These are phyloP conservation scores for Magallana gigas DNA, from an alignment of 1,140 invertebrate genomes.

Conservation along the genomic window DNA sequence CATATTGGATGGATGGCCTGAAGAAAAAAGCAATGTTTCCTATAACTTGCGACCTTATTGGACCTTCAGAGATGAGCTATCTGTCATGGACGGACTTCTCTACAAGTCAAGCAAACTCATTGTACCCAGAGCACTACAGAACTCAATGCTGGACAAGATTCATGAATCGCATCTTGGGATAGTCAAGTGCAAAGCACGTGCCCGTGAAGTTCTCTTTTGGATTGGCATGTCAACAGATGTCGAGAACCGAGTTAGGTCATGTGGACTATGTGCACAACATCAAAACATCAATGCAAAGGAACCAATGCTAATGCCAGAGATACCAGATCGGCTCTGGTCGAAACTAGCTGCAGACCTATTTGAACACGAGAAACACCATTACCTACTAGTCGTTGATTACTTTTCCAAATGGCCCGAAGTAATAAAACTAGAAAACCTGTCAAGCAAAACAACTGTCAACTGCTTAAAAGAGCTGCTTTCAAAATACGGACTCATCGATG, in stretches of 20 bases:
- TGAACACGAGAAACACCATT: constrained; percentile 29
- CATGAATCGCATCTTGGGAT: constrained; percentile 57
- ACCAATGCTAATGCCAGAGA: constrained; percentile 39
- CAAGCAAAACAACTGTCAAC: constrained; percentile 31
- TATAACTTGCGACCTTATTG: constrained; percentile 43
- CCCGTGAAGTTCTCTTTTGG: constrained; percentile 58
- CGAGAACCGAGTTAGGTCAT: constrained; percentile 50
- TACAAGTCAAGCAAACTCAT: constrained; percentile 51
- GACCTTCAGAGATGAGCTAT: constrained; percentile 54
- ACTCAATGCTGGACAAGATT: constrained; percentile 51
- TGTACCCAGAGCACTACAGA: constrained; percentile 47
- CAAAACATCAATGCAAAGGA: constrained; percentile 46
- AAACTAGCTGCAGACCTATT: constrained; percentile 50
- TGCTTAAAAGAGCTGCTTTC: neutral
- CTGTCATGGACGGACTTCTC: constrained; percentile 50
- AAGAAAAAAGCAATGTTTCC: constrained; percentile 15
- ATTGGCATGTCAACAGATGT: constrained; percentile 58
- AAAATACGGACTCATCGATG: constrained; percentile 40
- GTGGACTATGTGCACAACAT: constrained; percentile 55
- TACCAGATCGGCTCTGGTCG: constrained; percentile 48
- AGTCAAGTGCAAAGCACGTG: constrained; percentile 55
- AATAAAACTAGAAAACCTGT: constrained; percentile 18
- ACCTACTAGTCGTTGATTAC: constrained; percentile 46
- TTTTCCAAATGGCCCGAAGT: constrained; percentile 46
- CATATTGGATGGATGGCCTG: constrained; percentile 59